Conservation (phyloP, 2,888 invertebrate species). For the Cryptocheilus praepositus region DNA sequence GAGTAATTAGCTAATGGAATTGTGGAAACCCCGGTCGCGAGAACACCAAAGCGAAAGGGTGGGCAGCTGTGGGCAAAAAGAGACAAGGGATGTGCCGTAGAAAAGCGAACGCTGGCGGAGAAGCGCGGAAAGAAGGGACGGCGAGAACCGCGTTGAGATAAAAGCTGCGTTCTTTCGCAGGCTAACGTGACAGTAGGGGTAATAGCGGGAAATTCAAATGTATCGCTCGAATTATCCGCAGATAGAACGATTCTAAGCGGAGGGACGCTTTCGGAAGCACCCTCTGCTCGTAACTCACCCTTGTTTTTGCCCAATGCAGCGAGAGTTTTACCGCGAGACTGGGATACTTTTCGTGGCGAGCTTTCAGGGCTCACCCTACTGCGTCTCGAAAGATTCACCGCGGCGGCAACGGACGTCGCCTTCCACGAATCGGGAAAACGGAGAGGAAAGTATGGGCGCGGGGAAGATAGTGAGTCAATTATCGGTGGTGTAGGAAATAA, state of each 20-base stretch:
- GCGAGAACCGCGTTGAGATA: constrained; percentile 11
- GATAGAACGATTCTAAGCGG: constrained; percentile 4
- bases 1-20: constrained; percentile 72
- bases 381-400: constrained; percentile 23
- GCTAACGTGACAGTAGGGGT: constrained; percentile 38
- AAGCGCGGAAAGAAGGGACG: constrained; percentile 17
- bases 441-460: too few species aligned
- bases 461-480: too few species aligned
- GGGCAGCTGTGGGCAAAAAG: background rate
- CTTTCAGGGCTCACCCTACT: constrained; percentile 30
- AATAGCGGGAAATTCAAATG: constrained; percentile 72
- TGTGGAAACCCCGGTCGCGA: constrained; percentile 54
- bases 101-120: background rate
- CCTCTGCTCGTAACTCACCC: constrained; percentile 70
- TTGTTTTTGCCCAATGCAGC: constrained; percentile 67
- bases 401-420: background rate
- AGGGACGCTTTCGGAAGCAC: constrained; percentile 37
- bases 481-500: too few species aligned
- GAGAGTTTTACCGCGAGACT: constrained; percentile 62
- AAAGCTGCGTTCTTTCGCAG: constrained; percentile 11
- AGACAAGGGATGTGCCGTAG: background rate
- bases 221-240: constrained; percentile 68
- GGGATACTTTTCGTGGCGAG: constrained; percentile 29
- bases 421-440: background rate
- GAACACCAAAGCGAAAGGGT: constrained; percentile 6